Base-by-base conservation (phyloP, 2,888 invertebrate species). In the Sarcophaga carnaria region DNA sequence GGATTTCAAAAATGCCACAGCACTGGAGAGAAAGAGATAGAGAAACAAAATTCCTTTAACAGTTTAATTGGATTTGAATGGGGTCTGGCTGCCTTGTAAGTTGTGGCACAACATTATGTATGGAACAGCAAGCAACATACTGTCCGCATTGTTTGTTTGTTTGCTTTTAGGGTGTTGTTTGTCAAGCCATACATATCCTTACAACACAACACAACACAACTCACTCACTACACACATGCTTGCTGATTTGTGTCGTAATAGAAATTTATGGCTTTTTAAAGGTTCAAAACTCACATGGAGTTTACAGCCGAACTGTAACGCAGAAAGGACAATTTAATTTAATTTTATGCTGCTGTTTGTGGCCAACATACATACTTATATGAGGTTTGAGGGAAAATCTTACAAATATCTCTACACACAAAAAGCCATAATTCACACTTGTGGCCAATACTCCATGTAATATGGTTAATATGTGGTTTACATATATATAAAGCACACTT, bases 251-350 rank as follows among this genome's bases (percentile, higher is more conserved):
- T 76, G 78, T 81, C 81, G 78, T 87, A 87, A 84, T 81, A 54
- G 70, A 87, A 87, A 87, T 88, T 88, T 88, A 88, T 88, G 64
- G 80, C 77, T 76, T 80, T 84, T 84, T 60, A 72, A 81, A 70
- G 70, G 80, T 83, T 77, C 27, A 54, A 17, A 54, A n/a, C 22
- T 5, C 45, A 17, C 62, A 67, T 20, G 89, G 85, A 90, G 89
- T 89, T 89, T 90, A 62, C 89, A 88, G 90, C 90, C 8, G 90
- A 17, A 11, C 62, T 20, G 22, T 22, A 67, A 78, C 25, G 89
- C 89, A 91, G 91, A 90, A 91, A 90, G 90, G 91, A 92, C 91
- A 91, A 91, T 91, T 91, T 92, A 91, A 91, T 91, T 92, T 91
- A 90, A 91, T 92, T 90, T 91, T 81, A 89, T 89, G 89, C 88